Percentiles rank a stretch among this genome's conserved stretches.
Conservation (phyloP, 2,113 vertebrate genomes). For the Pyrgilauda ruficollis region DNA sequence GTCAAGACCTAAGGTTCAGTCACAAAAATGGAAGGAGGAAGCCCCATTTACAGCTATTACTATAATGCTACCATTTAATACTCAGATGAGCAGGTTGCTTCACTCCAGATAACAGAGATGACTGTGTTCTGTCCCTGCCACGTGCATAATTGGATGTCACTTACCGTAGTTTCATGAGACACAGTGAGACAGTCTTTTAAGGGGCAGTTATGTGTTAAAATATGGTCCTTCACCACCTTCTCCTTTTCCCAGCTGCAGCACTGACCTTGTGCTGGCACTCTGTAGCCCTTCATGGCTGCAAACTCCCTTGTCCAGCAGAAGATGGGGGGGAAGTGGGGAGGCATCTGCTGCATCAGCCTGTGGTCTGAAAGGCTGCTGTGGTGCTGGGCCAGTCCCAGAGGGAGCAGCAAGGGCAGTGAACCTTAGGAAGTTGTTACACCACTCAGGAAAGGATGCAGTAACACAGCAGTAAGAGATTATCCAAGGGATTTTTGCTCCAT, state of each 20-base stretch:
- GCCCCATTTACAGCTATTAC: background rate
- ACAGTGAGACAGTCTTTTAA: background rate
- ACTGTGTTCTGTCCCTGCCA: background rate
- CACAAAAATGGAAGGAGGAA: background rate
- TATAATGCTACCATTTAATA: background rate
- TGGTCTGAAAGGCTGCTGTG: background rate
- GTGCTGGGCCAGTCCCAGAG: background rate
- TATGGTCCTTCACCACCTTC: background rate
- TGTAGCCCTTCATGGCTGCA: background rate
- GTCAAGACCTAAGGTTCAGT: background rate
- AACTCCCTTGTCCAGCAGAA: background rate
- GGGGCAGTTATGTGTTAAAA: background rate
- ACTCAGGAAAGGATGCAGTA: background rate
- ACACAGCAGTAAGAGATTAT: background rate
- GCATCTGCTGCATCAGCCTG: background rate
- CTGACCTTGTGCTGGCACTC: background rate
- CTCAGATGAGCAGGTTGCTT: background rate
- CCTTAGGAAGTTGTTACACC: background rate
- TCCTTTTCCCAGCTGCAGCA: background rate
- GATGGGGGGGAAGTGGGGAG: rapidly evolving
- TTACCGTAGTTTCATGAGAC: background rate
- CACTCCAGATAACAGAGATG: background rate
- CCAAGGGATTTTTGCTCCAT: background rate
- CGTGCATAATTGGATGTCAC: background rate
- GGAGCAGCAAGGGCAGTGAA: background rate